A percentile compares a stretch with the other conserved stretches of the same genome.
Evolutionary conservation across 2,797 vertebrate species (phyloP).

Genomic region (Malurus splendens): DNA sequence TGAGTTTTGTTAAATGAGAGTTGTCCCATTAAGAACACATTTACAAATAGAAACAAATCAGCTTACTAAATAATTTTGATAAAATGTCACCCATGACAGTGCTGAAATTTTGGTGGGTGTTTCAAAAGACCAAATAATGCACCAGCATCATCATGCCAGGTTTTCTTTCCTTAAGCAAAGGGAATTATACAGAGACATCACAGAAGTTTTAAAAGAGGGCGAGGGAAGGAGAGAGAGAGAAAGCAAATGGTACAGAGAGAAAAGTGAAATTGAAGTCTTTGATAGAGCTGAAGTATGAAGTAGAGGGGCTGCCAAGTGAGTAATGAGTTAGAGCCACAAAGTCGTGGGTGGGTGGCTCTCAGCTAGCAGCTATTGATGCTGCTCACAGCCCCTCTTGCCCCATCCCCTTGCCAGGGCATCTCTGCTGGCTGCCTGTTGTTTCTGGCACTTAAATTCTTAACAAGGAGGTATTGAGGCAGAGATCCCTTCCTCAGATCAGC

Average conservation of each 20-base stretch:
- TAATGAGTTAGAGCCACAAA: not conserved
- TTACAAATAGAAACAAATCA: conserved; percentile 3
- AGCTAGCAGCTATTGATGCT: not conserved
- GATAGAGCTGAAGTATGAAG: not conserved
- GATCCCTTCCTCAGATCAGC: not conserved
- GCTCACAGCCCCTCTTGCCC: not conserved
- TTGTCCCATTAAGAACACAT: conserved; percentile 1
- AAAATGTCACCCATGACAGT: not conserved
- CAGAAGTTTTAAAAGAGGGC: not conserved
- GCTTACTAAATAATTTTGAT: not conserved
- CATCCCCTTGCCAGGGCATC: not conserved
- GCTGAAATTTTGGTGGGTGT: not conserved
- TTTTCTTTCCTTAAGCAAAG: not conserved
- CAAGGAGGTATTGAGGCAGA: not conserved
- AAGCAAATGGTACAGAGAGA: not conserved
- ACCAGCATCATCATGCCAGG: not conserved
- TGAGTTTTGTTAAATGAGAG: conserved; percentile 14
- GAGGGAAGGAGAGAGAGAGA: not conserved
- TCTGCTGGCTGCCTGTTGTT: fast-evolving
- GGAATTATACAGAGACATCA: not conserved
- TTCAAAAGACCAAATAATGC: not conserved
- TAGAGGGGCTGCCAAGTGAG: not conserved
- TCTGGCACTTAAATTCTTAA: not conserved
- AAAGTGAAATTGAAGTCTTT: not conserved
- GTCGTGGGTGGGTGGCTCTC: not conserved